phyloP scores from a whole-genome alignment of 2,113 vertebrate genomes.

The Dipodomys ordii region DNA sequence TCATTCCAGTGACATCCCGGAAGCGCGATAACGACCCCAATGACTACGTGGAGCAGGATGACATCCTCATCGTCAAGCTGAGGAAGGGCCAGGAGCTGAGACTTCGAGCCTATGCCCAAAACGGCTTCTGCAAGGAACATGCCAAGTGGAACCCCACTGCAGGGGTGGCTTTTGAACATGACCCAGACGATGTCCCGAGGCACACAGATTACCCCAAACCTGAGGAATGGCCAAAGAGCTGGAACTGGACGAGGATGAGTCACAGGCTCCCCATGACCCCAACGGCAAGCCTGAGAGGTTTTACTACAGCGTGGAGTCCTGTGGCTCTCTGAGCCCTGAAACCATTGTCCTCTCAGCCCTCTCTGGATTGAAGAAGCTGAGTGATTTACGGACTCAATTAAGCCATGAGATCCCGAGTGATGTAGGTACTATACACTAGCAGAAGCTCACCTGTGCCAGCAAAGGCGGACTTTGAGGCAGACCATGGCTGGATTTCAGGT shows the following conservation, averaged over 20 bases:
- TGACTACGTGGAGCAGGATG: constrained; percentile 97
- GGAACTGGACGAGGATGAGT: constrained; percentile 97
- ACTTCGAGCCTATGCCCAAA: constrained; percentile 96
- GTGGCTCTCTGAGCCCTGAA: constrained; percentile 96
- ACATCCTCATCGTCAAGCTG: constrained; percentile 97
- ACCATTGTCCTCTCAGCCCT: constrained; percentile 97
- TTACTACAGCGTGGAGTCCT: constrained; percentile 98
- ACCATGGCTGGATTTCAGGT: background rate
- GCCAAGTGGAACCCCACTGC: constrained; percentile 99
- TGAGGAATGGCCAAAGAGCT: constrained; percentile 99
- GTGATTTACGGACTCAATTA: constrained; percentile 97
- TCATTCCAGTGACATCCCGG: constrained; percentile 96
- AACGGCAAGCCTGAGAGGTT: constrained; percentile 98
- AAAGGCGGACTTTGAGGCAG: no score
- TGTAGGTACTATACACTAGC: constrained; percentile 96
- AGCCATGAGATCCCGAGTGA: constrained; percentile 99
- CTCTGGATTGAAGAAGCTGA: constrained; percentile 96
- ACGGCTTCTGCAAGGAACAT: constrained; percentile 97
- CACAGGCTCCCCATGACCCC: constrained; percentile 96
- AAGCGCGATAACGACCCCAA: constrained; percentile 98
- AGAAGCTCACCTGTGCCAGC: background rate
- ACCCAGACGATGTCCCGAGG: constrained; percentile 96
- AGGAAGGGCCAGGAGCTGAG: constrained; percentile 97
- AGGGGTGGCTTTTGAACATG: constrained; percentile 97
- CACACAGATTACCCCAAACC: constrained; percentile 98